Evolutionary conservation across 2,113 vertebrate species (phyloP), one percentile per base, ranked within the genome.

Genomic region (Cardinalis cardinalis): DNA sequence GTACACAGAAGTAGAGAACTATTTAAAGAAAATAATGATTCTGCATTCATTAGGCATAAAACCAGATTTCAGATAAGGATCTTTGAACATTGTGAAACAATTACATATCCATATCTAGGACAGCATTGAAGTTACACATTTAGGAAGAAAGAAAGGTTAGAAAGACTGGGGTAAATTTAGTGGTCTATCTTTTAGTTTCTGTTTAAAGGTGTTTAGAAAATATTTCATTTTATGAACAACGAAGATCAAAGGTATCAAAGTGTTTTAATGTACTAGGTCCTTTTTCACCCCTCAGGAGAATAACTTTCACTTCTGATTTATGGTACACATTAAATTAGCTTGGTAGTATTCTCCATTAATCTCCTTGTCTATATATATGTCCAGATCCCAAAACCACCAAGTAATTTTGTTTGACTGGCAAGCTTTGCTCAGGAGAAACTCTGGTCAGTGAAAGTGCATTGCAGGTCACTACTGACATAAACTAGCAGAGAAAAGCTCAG

Each of bases 331-430:
- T 87, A 95, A 94, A 96, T 58, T 71, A 93, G 26, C 63, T 92
- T 87, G 32, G 61, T 89, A 64, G 55, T 55, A 52, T 49, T 82
- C 78, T 90, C 83, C 58, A 84, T 91, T 85, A 86, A 93, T 90
- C 92, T 72, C 79, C 89, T 60, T 89, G 76, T 83, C 89, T 75
- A 19, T 88, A 73, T 84, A 76, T 73, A 61, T 29, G 75, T 89
- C 64, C 1, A 0, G 60, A 92, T 92, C 95, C 89, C 94, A 76
- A 92, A 96, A 88, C 85, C 85, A 91, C 92, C 68, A 92, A 95
- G 91, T 94, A 94, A 95, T 96, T 93, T 92, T 92, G 34, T 80
- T 38, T 89, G 88, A 83, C 77, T 91, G 49, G 41, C 91, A 94
- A 91, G 63, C 23, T 89, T 75, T 90, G 40, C 68, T 82, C 75